Percentiles rank a stretch among this genome's conserved stretches.
phyloP scores from a whole-genome alignment of 2,888 invertebrate genomes.

The Eupithecia abbreviata region DNA sequence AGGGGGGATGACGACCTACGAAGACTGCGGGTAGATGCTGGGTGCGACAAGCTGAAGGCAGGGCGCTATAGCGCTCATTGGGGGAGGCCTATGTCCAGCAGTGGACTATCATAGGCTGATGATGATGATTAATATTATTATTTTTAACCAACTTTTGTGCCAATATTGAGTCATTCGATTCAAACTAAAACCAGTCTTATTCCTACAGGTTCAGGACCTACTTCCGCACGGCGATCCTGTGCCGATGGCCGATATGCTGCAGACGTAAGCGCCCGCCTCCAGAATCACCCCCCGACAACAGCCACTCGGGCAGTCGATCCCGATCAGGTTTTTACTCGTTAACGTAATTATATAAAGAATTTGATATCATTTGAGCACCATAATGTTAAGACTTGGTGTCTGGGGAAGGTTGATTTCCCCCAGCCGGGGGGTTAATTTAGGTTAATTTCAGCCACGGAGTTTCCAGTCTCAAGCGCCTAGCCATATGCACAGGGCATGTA shows the following conservation, averaged over 20 bases:
- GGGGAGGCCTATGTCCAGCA: too few species aligned
- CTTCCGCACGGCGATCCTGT: conserved; percentile 86
- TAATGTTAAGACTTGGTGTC: conserved; percentile 12
- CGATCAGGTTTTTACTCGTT: conserved; percentile 85
- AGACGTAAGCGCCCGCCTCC: conserved; percentile 72
- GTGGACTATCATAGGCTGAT: too few species aligned
- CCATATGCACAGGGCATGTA: too few species aligned
- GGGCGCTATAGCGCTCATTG: too few species aligned
- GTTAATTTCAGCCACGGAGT: too few species aligned
- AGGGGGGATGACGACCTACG: too few species aligned
- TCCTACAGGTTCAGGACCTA: conserved; percentile 86
- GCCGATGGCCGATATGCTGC: conserved; percentile 81
- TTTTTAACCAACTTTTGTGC: not conserved
- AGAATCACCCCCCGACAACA: conserved; percentile 80
- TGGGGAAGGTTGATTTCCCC: not conserved
- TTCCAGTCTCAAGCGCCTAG: too few species aligned
- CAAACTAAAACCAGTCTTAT: not conserved
- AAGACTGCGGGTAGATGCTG: too few species aligned
- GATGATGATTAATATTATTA: too few species aligned
- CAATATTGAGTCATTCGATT: not conserved
- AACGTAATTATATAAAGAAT: conserved; percentile 82
- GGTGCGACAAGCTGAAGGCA: too few species aligned
- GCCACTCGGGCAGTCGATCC: conserved; percentile 84
- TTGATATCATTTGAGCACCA: conserved; percentile 54
- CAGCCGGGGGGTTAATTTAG: too few species aligned